These are phyloP conservation scores for Apocrypta bakeri DNA, from an alignment of 1,140 invertebrate genomes.

Conservation along the genomic window DNA sequence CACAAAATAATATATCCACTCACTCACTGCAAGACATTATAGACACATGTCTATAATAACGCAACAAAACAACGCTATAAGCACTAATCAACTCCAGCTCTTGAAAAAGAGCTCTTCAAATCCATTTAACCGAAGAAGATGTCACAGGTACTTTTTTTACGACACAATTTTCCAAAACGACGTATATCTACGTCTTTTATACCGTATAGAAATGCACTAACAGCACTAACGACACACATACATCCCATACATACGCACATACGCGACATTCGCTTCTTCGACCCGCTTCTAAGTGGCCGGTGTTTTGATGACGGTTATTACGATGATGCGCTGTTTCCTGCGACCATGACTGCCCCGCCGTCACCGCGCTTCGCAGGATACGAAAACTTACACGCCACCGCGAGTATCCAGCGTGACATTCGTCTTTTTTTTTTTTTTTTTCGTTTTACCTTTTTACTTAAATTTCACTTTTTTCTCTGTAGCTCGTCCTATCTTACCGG, in stretches of 20 bases:
- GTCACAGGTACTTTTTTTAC: too few species aligned
- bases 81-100: too few species aligned
- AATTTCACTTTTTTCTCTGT: constrained; percentile 35
- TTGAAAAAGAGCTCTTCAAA: too few species aligned
- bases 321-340: constrained; percentile 74
- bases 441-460: constrained; percentile 21
- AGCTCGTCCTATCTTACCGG: not conserved
- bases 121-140: too few species aligned
- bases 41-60: too few species aligned
- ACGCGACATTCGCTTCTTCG: not conserved
- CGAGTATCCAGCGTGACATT: constrained; percentile 47
- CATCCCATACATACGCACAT: not conserved
- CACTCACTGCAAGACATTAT: too few species aligned
- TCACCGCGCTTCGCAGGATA: constrained; percentile 51
- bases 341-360: constrained; percentile 68
- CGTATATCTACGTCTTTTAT: constrained; percentile 27
- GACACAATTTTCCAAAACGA: constrained; percentile 54
- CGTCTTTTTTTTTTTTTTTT: constrained; percentile 23
- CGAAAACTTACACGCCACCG: constrained; percentile 51
- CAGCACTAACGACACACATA: not conserved
- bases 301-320: constrained; percentile 74
- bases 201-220: not conserved
- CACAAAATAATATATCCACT: too few species aligned
- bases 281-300: constrained; percentile 71
- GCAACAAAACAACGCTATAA: too few species aligned